Base-by-base conservation (phyloP, 2,113 vertebrate genomes). In the Puntigrus tetrazona region DNA sequence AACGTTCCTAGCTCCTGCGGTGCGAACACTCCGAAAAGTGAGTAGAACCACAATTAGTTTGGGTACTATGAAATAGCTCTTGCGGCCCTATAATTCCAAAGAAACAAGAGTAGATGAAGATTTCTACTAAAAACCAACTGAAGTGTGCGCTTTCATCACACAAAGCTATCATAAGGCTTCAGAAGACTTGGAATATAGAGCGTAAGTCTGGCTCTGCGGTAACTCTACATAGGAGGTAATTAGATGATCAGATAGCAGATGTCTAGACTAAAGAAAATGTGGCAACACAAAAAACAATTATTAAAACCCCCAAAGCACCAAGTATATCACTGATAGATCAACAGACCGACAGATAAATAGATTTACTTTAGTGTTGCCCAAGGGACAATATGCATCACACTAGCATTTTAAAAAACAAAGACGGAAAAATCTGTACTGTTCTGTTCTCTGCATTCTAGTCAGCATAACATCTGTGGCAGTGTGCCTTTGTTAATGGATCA, bases 201-300 rank as follows among this genome's bases (percentile, higher is more conserved):
- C 38, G 43, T 38, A 45, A 73, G n/a, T 73, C n/a, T 73, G 70
- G 38, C n/a, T 73, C 70, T 73, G 70, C 3, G 22, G 38, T 45
- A 73, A 73, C 70, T 45, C 70, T n/a, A 73, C 77, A 79, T 59
- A 78, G 22, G 16, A 78, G 55, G n/a, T 78, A 61, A 78, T 78
- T 61, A 78, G 52, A 78, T n/a, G 41, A 78, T 41, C 25, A 18
- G 36, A 38, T 41, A 43, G 77, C 57, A 79, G 77, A 43, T 73
- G 38, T 73, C n/a, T 72, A 63, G 59, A 29, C 22, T 45, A 27
- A 45, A 41, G 36, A 70, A 73, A 73, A 73, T 43, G 22, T 73
- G 38, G 38, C 70, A 73, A 16, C 70, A 45, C 38, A 73, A 73
- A 43, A 63, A 79, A 43, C 3, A 78, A 78, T 78, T 16, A 63